These are phyloP conservation scores for Mesochorus sp. DNA, from an alignment of 2,888 invertebrate species.

Conservation along the genomic window DNA sequence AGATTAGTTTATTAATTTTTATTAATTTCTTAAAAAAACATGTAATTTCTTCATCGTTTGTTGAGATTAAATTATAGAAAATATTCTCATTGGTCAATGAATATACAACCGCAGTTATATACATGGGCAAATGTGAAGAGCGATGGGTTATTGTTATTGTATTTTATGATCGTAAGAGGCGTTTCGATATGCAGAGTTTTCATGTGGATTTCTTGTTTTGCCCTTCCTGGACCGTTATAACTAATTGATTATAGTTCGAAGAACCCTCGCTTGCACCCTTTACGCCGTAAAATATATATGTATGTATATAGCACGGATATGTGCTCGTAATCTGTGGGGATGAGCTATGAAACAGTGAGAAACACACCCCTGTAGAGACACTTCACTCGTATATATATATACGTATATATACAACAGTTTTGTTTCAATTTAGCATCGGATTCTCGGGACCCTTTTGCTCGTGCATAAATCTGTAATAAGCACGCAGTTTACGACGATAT, in stretches of 20 bases:
- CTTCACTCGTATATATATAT: slow-evolving; percentile 4
- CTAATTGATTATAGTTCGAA: slow-evolving; percentile 79
- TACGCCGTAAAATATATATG: no score
- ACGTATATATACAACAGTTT: slow-evolving; percentile 39
- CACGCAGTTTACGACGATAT: slow-evolving; percentile 68
- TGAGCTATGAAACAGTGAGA: slow-evolving; percentile 32
- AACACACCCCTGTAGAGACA: slow-evolving; percentile 43
- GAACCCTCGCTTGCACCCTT: slow-evolving; percentile 49
- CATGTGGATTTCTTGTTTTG: slow-evolving; percentile 71
- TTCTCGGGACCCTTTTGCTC: slow-evolving; percentile 48
- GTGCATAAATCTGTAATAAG: slow-evolving; percentile 74
- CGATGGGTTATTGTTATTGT: slow-evolving; percentile 34
- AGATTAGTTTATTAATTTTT: slow-evolving; percentile 28
- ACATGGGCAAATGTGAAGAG: no score
- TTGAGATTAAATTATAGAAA: no score
- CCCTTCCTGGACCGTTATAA: slow-evolving; percentile 57
- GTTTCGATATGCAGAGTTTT: background rate
- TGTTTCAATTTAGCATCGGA: slow-evolving; percentile 57
- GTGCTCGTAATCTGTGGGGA: slow-evolving; percentile 19
- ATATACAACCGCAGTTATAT: no score
- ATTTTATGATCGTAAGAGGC: slow-evolving; percentile 63
- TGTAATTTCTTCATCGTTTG: no score
- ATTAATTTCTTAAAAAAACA: no score
- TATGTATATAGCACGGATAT: slow-evolving; percentile 16
- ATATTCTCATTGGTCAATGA: no score